phyloP scores from a whole-genome alignment of 2,888 invertebrate species.

The Ptychoptera contaminata region DNA sequence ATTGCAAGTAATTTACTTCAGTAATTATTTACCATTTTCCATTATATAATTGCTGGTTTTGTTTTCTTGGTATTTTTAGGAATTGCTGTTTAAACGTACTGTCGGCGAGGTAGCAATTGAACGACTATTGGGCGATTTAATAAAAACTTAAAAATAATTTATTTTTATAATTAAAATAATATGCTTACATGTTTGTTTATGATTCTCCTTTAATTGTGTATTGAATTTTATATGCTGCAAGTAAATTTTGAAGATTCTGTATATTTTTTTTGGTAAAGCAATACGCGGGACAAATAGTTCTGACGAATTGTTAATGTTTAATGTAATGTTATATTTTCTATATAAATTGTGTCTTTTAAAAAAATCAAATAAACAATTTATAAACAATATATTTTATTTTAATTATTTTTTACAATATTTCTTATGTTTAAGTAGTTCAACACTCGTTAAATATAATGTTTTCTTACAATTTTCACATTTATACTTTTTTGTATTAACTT shows the following conservation, averaged over 20 bases:
- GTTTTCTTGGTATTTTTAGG: slow-evolving; percentile 29
- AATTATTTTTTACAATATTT: slow-evolving; percentile 34
- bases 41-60: slow-evolving; percentile 2
- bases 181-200: too few species aligned
- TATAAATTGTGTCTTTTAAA: too few species aligned
- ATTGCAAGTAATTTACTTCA: slow-evolving; percentile 7
- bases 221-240: too few species aligned
- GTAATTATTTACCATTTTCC: background rate
- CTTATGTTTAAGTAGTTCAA: slow-evolving; percentile 76
- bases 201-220: too few species aligned
- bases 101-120: slow-evolving; percentile 60
- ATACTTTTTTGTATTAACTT: slow-evolving; percentile 45
- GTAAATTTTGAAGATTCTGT: too few species aligned
- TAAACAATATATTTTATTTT: too few species aligned
- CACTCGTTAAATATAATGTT: slow-evolving; percentile 53
- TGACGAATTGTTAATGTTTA: too few species aligned
- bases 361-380: too few species aligned
- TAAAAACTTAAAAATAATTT: slow-evolving; percentile 35
- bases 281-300: too few species aligned
- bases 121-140: slow-evolving; percentile 9
- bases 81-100: slow-evolving; percentile 63
- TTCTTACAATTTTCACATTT: slow-evolving; percentile 57
- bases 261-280: too few species aligned
- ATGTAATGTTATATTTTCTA: too few species aligned
- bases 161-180: too few species aligned